Percentiles rank a stretch among this genome's conserved stretches.
These are phyloP conservation scores for Synanthedon tipuliformis DNA, from an alignment of 2,888 invertebrate species.

Conservation along the genomic window DNA sequence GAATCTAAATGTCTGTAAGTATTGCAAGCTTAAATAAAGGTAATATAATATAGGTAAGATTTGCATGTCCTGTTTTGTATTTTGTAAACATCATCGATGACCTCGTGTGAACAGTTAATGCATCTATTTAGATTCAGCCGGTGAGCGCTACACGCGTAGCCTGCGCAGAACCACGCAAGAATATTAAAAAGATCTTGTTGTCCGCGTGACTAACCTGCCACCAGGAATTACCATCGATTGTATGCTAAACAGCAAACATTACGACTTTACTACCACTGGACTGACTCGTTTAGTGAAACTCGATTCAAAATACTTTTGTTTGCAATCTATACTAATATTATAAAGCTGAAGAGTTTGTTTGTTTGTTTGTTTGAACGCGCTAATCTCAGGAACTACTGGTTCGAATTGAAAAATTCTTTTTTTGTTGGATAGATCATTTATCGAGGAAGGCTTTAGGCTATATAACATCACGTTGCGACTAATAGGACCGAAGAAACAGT, in stretches of 20 bases:
- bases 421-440: too few species aligned
- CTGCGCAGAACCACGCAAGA: slow-evolving; percentile 30
- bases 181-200: slow-evolving; percentile 50
- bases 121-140: slow-evolving; percentile 47
- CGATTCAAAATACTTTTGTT: background rate
- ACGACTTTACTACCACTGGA: slow-evolving; percentile 16
- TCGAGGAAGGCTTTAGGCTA: too few species aligned
- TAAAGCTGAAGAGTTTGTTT: too few species aligned
- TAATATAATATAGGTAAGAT: slow-evolving; percentile 1
- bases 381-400: too few species aligned
- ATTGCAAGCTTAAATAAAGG: background rate
- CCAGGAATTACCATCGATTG: slow-evolving; percentile 59
- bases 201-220: slow-evolving; percentile 59
- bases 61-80: slow-evolving; percentile 38
- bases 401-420: too few species aligned
- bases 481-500: too few species aligned
- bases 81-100: slow-evolving; percentile 45
- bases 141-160: slow-evolving; percentile 49
- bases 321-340: too few species aligned
- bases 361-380: too few species aligned
- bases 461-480: too few species aligned
- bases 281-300: slow-evolving; percentile 3
- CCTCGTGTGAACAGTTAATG: slow-evolving; percentile 62
- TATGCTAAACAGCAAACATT: slow-evolving; percentile 47
- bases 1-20: background rate